Evolutionary conservation across 2,113 vertebrate genomes (phyloP), one percentile per base, ranked within the genome.

Genomic region (Rhadina sibilatrix): DNA sequence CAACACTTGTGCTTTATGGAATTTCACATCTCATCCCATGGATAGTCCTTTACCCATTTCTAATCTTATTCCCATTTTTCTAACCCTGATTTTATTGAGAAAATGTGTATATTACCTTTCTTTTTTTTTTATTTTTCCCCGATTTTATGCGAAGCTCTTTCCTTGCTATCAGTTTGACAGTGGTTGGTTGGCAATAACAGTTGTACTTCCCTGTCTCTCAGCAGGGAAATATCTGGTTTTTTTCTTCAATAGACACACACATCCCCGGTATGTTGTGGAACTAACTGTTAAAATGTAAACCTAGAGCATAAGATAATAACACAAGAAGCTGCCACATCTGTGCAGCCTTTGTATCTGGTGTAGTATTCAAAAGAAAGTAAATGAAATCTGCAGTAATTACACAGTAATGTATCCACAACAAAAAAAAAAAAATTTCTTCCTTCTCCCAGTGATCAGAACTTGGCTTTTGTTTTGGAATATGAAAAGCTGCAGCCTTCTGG

Each of bases 1-100:
- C 76, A 96, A 85, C 71, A 12, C 84, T 77, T 64, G 52, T 88
- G 69, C 86, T 88, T 77, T 85, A 38, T 90, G 93, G 89, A 96
- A 86, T 89, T 93, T 91, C 94, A 78, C 75, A 74, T 90, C 52
- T 85, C 25, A 23, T 81, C 77, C 74, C 54, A 21, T 64, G 78
- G 89, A 81, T 56, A 85, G 74, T 61, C 52, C 35, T 80, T 68
- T 64, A 57, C 27, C 9, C 47, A 63, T 86, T 88, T 71, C 52
- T 83, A 56, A 70, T 83, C 68, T 70, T 56, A 40, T 16, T 75
- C 76, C 27, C 11, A 0, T 54, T 46, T 61, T 83, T 86, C 35
- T 76, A 38, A 79, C 54, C 47, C 16, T 27, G 46, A 37, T 76
- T 92, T 87, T 56, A 85, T 44, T 56, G 44, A 79, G 78, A 79